Evolutionary conservation across 2,888 invertebrate genomes (phyloP).

Genomic region (Scaptomyza tumidula): DNA sequence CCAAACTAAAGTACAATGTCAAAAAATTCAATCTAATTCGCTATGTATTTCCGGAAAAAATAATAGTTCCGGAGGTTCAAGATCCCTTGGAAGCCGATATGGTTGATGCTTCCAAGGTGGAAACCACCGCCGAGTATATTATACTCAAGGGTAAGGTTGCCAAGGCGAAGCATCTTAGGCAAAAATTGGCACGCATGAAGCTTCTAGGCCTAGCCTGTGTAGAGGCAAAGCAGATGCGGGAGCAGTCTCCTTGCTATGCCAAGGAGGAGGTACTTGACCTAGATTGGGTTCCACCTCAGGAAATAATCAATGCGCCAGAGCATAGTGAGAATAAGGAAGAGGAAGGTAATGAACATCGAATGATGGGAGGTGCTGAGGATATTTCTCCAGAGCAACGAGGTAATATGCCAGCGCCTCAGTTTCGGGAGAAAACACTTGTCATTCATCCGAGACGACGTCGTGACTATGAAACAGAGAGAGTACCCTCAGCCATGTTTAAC

Average conservation of each 20-base stretch:
- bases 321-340: neutral
- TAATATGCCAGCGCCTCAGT: conserved; percentile 82
- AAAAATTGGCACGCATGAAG: conserved; percentile 69
- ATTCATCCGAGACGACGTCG: conserved; percentile 77
- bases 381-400: conserved; percentile 62
- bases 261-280: conserved; percentile 60
- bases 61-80: conserved; percentile 42
- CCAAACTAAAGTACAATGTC: conserved; percentile 72
- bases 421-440: conserved; percentile 79
- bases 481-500: conserved; percentile 71
- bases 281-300: conserved; percentile 81
- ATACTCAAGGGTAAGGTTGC: conserved; percentile 55
- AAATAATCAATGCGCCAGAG: conserved; percentile 2
- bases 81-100: conserved; percentile 39
- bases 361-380: conserved; percentile 11
- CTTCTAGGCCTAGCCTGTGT: conserved; percentile 75
- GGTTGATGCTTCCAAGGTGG: conserved; percentile 51
- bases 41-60: conserved; percentile 72
- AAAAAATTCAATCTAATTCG: conserved; percentile 83
- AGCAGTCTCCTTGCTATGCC: conserved; percentile 67
- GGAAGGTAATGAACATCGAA: conserved; percentile 17
- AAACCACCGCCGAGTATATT: conserved; percentile 75
- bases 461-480: conserved; percentile 69
- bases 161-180: conserved; percentile 49
- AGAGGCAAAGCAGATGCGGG: conserved; percentile 56